These are phyloP conservation scores for Hoplodrina ambigua DNA, from an alignment of 2,888 invertebrate genomes.

Conservation along the genomic window DNA sequence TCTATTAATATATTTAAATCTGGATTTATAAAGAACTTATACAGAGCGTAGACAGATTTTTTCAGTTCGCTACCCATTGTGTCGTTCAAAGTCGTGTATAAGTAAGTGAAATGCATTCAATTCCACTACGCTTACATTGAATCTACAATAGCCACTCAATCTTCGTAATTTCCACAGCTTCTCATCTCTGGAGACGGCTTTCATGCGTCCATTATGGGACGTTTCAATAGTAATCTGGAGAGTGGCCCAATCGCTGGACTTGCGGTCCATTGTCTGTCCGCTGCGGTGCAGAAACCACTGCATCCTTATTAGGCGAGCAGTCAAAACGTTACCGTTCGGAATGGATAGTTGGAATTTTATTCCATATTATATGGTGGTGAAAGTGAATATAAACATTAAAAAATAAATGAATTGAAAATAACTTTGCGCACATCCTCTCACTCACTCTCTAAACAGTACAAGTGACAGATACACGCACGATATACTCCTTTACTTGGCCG, in stretches of 20 bases:
- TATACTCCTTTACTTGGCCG: too few relatives aligned
- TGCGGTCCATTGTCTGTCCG: conserved; percentile 63
- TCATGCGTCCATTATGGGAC: conserved; percentile 62
- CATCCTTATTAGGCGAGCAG: conserved; percentile 51
- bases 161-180: conserved; percentile 63
- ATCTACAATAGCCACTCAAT: conserved; percentile 60
- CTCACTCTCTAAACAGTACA: too few relatives aligned
- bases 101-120: conserved; percentile 46
- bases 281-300: conserved; percentile 41
- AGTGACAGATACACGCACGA: too few relatives aligned
- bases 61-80: too few relatives aligned
- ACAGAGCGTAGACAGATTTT: too few relatives aligned
- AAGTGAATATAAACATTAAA: conserved; percentile 14
- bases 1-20: too few relatives aligned
- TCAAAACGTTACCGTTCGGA: conserved; percentile 18
- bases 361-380: conserved; percentile 5
- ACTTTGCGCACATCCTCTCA: too few relatives aligned
- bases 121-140: conserved; percentile 20
- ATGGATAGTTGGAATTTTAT: background rate
- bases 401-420: too few relatives aligned
- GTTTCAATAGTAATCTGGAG: conserved; percentile 76
- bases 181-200: conserved; percentile 58
- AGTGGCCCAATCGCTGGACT: conserved; percentile 68
- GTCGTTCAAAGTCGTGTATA: background rate
- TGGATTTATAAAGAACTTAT: too few relatives aligned